phyloP scores from a whole-genome alignment of 2,888 invertebrate species.

The Oxytorus armatus region DNA sequence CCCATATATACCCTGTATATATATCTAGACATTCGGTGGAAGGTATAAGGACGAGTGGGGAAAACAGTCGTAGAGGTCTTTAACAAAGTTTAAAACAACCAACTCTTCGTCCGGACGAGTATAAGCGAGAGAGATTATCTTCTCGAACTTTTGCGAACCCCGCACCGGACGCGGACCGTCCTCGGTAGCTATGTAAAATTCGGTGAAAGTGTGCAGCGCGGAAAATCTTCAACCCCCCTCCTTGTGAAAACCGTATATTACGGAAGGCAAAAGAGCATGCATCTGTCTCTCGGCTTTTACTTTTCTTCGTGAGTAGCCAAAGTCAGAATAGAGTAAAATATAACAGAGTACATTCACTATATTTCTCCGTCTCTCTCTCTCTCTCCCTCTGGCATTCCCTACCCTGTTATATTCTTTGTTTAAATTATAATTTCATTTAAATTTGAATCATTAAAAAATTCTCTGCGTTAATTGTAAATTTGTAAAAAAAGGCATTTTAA shows the following conservation, averaged over 20 bases:
- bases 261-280: not conserved
- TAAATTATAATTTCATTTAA: no score
- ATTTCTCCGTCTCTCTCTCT: no score
- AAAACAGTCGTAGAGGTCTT: slow-evolving; percentile 62
- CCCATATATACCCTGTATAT: not conserved
- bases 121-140: slow-evolving; percentile 63
- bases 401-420: no score
- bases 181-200: slow-evolving; percentile 13
- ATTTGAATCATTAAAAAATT: no score
- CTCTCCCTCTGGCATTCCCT: no score
- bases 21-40: slow-evolving; percentile 30
- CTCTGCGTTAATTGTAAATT: no score
- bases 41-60: slow-evolving; percentile 44
- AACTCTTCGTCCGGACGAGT: slow-evolving; percentile 35
- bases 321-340: not conserved
- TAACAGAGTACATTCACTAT: no score
- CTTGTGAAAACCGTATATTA: not conserved
- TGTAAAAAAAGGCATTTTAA: no score
- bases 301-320: no score
- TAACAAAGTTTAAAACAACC: slow-evolving; percentile 66
- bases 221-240: not conserved
- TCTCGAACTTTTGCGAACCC: slow-evolving; percentile 53
- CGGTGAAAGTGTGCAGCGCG: slow-evolving; percentile 6
- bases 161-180: slow-evolving; percentile 5
- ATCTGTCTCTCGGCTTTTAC: not conserved